These are phyloP conservation scores for Oncorhynchus nerka DNA, from an alignment of 2,113 vertebrate genomes.

Conservation along the genomic window DNA sequence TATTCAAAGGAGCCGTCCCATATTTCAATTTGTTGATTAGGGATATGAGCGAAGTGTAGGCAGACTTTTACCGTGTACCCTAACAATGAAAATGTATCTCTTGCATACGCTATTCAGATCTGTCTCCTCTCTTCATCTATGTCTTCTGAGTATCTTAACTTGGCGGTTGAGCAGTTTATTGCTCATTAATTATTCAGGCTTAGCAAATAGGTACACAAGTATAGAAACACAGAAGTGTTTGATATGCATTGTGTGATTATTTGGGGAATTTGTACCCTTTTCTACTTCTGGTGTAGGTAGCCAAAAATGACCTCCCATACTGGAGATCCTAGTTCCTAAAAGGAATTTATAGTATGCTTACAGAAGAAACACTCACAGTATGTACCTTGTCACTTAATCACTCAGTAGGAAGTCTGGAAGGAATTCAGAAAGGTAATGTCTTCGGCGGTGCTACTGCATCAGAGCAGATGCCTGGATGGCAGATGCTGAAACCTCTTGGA, in stretches of 20 bases:
- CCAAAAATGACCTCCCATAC: too few species aligned
- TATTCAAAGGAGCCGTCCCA: conserved; percentile 43
- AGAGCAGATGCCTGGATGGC: not conserved
- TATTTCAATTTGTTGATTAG: not conserved
- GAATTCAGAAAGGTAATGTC: too few species aligned
- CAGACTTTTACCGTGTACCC: conserved; percentile 3
- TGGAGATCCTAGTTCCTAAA: too few species aligned
- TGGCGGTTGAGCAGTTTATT: not conserved
- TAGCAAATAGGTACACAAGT: not conserved
- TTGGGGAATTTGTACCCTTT: not conserved
- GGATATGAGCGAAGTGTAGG: conserved; percentile 20
- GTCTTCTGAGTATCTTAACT: conserved; percentile 31
- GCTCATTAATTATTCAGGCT: not conserved
- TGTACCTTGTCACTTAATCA: conserved; percentile 6
- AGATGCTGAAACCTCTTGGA: not conserved
- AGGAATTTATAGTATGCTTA: not conserved
- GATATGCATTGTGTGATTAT: not conserved
- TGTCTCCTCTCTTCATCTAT: conserved; percentile 24
- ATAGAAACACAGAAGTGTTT: not conserved
- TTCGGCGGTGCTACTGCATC: not conserved
- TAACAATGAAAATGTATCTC: conserved; percentile 24
- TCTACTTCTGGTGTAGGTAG: not conserved
- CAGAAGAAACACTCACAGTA: not conserved
- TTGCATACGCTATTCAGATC: not conserved
- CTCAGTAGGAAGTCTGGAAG: conserved; percentile 12